Evolutionary conservation across 2,113 vertebrate species (phyloP).

Genomic region (Sander lucioperca): DNA sequence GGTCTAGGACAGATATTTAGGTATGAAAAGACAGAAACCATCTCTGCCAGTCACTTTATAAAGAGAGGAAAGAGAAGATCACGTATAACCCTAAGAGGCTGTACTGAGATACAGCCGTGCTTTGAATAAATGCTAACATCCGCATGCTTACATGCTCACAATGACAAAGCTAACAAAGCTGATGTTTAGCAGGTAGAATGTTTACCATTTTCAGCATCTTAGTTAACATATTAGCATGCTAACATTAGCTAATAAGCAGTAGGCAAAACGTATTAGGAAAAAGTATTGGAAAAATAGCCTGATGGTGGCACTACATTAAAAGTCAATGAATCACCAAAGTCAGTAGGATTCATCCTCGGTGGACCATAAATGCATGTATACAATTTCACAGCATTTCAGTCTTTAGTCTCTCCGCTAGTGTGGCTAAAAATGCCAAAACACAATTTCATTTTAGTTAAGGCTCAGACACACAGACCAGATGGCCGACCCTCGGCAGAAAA

Average conservation of each 20-base stretch:
- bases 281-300: too few species aligned
- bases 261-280: too few species aligned
- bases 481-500: too few species aligned
- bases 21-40: not conserved
- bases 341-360: too few species aligned
- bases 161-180: not conserved
- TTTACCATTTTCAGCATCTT: too few species aligned
- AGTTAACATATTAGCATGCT: too few species aligned
- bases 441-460: not conserved
- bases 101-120: not conserved
- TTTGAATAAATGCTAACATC: not conserved
- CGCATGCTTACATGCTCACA: not conserved
- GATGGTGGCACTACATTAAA: not conserved
- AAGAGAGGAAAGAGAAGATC: not conserved
- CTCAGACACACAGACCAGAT: too few species aligned
- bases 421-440: not conserved
- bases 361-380: too few species aligned
- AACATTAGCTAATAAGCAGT: not conserved
- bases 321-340: too few species aligned
- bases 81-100: not conserved
- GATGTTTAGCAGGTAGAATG: not conserved
- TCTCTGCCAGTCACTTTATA: not conserved
- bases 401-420: not conserved
- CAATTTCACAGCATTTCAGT: too few species aligned
- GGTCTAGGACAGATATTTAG: not conserved